These are phyloP conservation scores for Acanthopleura granulata DNA, from an alignment of 2,888 invertebrate species.

Conservation along the genomic window DNA sequence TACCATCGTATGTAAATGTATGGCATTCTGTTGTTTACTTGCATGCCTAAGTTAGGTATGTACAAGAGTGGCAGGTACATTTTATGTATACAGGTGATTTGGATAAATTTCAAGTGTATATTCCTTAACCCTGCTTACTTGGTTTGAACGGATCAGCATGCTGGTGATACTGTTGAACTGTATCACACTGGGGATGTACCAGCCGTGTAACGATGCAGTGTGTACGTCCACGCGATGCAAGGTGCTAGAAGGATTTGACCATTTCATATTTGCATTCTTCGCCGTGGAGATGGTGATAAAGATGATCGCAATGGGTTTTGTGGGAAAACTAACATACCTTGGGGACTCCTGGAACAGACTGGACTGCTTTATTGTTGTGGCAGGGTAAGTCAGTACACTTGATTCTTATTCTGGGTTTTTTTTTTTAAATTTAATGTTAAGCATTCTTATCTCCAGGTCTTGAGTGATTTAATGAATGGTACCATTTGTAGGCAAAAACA, in stretches of 20 bases:
- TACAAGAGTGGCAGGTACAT: no score
- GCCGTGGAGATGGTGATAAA: slow-evolving; percentile 98
- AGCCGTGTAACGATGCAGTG: slow-evolving; percentile 87
- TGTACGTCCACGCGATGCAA: slow-evolving; percentile 76
- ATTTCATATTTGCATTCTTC: slow-evolving; percentile 98
- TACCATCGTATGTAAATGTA: no score
- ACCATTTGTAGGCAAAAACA: no score
- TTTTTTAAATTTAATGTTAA: background rate
- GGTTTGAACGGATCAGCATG: slow-evolving; percentile 99
- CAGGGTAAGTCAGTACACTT: slow-evolving; percentile 80
- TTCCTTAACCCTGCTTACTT: slow-evolving; percentile 75
- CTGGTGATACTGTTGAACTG: slow-evolving; percentile 98
- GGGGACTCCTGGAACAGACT: slow-evolving; percentile 99
- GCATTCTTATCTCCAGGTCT: no score
- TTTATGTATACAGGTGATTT: no score
- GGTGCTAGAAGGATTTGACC: slow-evolving; percentile 88
- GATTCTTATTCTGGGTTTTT: slow-evolving; percentile 16
- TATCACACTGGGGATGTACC: slow-evolving; percentile 99
- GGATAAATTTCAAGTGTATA: slow-evolving; percentile 17
- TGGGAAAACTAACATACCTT: slow-evolving; percentile 89
- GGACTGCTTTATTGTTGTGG: slow-evolving; percentile 97
- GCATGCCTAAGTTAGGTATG: no score
- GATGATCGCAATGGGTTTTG: slow-evolving; percentile 97
- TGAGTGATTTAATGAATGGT: no score
- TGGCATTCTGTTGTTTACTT: no score